Base-by-base conservation (phyloP, 1,140 invertebrate genomes). In the Plutomurus gul region DNA sequence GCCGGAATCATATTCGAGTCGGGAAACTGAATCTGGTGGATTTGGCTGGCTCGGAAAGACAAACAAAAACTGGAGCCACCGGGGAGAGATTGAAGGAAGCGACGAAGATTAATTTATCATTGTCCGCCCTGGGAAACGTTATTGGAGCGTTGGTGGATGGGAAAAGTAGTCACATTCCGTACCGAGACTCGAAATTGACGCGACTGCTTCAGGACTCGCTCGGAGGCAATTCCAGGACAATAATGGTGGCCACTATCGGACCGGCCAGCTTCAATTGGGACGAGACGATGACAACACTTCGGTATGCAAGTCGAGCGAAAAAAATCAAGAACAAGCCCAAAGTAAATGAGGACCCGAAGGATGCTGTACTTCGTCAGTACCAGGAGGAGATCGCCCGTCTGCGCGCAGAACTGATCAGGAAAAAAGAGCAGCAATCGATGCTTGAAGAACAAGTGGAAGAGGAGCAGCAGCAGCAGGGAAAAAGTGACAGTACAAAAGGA, bases 171-270 rank as follows among this genome's bases (percentile, higher is more conserved):
- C 93, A 94, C 87, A 94, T 98, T 80, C 96, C 96, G 3, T 98
- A 97, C 87, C 89, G 96, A 86, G 96, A 98, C 86, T 97, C 95
- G 4, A 98, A 98, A 88, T 88, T 98, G 46, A 98, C 96, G 0
- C 88, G 96, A 65, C 88, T 98, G 37, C 88, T 98, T 60, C 95
- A 98, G 88, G 96, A 98, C 88, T 97, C 95, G 0, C 88, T 98
- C 11, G 96, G 96, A 80, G 96, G 96, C 10, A 98, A 98, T 89
- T 95, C 96, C 47, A 96, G 96, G 87, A 98, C 96, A 13, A 93
- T 98, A 39, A 98, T 98, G 96, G 94, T 98, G 33, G 96, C 96
- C 18, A 97, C 96, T 87, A 94, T 98, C 84, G 96, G 96, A 7
- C 96, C 96, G n/a, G 95, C 96, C 6, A 92, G 91, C 83, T 96